phyloP scores from a whole-genome alignment of 2,888 invertebrate genomes.

The Protula sp. region DNA sequence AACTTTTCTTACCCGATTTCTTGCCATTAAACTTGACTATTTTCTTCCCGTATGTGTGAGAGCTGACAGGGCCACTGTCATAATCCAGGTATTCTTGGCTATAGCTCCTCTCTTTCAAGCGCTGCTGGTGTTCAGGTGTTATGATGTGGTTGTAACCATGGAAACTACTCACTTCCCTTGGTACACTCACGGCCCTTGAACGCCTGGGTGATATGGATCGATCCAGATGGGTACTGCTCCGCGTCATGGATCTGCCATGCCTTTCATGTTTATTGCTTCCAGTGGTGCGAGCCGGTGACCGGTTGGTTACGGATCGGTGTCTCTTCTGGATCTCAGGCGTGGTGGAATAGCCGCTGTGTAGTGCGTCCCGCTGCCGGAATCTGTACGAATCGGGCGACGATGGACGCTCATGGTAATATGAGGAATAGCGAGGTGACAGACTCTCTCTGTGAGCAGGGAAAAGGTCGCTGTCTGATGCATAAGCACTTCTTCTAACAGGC shows the following conservation, averaged over 20 bases:
- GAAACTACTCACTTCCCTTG: too few relatives aligned
- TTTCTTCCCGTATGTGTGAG: background rate
- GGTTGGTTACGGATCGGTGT: background rate
- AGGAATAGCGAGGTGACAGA: background rate
- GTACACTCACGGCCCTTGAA: too few relatives aligned
- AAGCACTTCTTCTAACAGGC: too few relatives aligned
- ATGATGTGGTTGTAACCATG: too few relatives aligned
- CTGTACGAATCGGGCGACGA: too few relatives aligned
- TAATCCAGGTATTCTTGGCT: background rate
- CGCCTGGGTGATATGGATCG: background rate
- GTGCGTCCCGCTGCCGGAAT: background rate
- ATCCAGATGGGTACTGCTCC: background rate
- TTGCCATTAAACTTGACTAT: background rate
- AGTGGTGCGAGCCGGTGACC: background rate
- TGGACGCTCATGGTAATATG: background rate
- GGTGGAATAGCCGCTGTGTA: background rate
- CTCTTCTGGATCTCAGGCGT: background rate
- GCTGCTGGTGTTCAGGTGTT: background rate
- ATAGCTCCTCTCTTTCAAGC: background rate
- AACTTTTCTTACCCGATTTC: background rate
- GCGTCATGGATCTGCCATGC: background rate
- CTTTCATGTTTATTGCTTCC: background rate
- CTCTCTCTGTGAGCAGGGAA: background rate
- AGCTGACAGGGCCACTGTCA: background rate
- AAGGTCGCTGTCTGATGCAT: too few relatives aligned